Base-by-base conservation (phyloP, 2,797 vertebrate species). In the Glossophaga mutica region DNA sequence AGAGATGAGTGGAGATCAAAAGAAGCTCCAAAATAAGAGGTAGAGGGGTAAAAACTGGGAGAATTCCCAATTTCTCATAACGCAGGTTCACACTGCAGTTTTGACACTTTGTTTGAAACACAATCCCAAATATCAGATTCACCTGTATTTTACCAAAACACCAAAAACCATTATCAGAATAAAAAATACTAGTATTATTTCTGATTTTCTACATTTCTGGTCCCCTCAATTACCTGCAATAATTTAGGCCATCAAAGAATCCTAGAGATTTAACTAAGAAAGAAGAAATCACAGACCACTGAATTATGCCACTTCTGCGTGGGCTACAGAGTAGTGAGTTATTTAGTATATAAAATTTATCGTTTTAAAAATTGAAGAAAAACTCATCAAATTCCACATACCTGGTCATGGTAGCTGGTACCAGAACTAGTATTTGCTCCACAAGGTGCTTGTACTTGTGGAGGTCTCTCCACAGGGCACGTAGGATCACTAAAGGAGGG, bases 391-490 rank as follows among this genome's bases (percentile, higher is more conserved):
- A 82, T 59, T 68, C 26, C 90, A 98, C 98, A 21, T 98, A 99
- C 99, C 99, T 99, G 99, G 96, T 99, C 99, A 0, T 99, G 99
- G 98, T 99, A 99, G 95, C 98, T 99, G 91, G 97, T 98, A 97
- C 98, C 98, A 97, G 98, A 98, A 95, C 97, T 98, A 98, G 98
- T 98, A 96, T 99, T 99, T 29, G 98, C 98, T 94, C 99, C 99
- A 67, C 99, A 99, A 15, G 99, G 99, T 10, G 99, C 99, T 0
- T 99, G 99, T 93, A 99, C 98, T 14, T 99, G 99, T 29, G 98
- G 99, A 97, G 99, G 99, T 90, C 99, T 98, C 97, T 99, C 99
- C 97, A 99, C 98, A 4, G 99, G 99, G 97, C 99, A 99, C 97
- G 98, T 98, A 26, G 99, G 97, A 92, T 99, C 99, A 44, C 98